phyloP scores from a whole-genome alignment of 1,140 invertebrate genomes.

The Asobara japonica region DNA sequence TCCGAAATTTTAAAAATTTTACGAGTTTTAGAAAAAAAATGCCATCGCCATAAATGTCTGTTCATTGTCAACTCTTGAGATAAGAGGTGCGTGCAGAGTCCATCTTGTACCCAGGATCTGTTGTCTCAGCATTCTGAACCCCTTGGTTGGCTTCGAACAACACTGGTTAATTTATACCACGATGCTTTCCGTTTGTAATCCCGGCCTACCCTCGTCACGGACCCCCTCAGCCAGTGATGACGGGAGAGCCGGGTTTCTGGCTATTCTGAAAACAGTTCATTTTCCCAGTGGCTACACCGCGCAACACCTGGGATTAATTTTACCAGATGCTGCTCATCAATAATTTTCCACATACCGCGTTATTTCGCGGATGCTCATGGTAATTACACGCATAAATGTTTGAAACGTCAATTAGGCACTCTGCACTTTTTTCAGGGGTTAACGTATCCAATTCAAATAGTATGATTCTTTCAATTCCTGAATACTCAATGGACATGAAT shows the following conservation, averaged over 20 bases:
- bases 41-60: too few species aligned
- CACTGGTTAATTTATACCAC: slow-evolving; percentile 48
- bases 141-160: slow-evolving; percentile 18
- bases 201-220: slow-evolving; percentile 40
- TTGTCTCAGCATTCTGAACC: neutral
- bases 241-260: neutral
- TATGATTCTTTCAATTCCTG: too few species aligned
- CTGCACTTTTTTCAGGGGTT: too few species aligned
- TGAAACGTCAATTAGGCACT: too few species aligned
- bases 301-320: slow-evolving; percentile 41
- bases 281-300: slow-evolving; percentile 8
- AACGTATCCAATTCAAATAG: too few species aligned
- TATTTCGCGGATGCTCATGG: neutral
- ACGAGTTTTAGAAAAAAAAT: too few species aligned
- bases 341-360: slow-evolving; percentile 37
- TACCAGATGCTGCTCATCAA: slow-evolving; percentile 44
- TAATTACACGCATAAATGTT: neutral
- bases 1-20: too few species aligned
- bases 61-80: slow-evolving; percentile 40
- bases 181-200: slow-evolving; percentile 44
- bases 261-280: slow-evolving; percentile 14
- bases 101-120: neutral
- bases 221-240: slow-evolving; percentile 6
- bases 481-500: too few species aligned
- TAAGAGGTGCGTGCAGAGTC: neutral